Evolutionary conservation across 2,888 invertebrate species (phyloP).

Genomic region (Cataglyphis albicans): DNA sequence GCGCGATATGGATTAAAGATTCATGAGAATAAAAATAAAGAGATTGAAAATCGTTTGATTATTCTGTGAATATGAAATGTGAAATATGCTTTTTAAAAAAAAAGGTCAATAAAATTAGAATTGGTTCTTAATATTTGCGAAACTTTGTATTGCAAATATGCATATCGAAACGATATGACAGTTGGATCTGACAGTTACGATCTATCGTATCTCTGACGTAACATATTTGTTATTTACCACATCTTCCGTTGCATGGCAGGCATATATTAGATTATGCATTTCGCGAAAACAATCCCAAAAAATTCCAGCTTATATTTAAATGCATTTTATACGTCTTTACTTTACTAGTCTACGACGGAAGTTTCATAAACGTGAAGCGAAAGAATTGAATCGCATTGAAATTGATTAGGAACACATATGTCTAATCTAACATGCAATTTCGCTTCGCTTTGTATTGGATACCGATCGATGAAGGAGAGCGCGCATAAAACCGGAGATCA

Average conservation of each 20-base stretch:
- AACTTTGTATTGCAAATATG: not conserved
- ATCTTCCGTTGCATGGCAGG: not conserved
- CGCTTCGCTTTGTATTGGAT: not conserved
- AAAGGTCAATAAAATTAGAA: not conserved
- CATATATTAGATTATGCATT: constrained; percentile 15
- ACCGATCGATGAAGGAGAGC: not conserved
- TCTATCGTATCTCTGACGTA: not conserved
- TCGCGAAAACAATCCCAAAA: constrained; percentile 29
- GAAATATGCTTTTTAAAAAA: not conserved
- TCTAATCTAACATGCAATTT: not conserved
- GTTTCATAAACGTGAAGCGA: constrained; percentile 8
- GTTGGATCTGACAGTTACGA: not conserved
- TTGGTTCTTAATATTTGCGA: not conserved
- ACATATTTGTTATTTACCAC: constrained; percentile 21
- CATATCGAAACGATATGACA: not conserved
- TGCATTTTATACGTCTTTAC: not conserved
- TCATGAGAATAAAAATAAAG: not conserved
- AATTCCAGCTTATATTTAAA: constrained; percentile 42
- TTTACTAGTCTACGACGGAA: not conserved
- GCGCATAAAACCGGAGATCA: constrained; percentile 9
- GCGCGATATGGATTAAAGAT: not conserved
- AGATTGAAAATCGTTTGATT: not conserved
- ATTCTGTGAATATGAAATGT: not conserved
- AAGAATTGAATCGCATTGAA: constrained; percentile 11
- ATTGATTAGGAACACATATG: not conserved